These are phyloP conservation scores for Ginglymostoma cirratum DNA, from an alignment of 2,113 vertebrate genomes.

Conservation along the genomic window DNA sequence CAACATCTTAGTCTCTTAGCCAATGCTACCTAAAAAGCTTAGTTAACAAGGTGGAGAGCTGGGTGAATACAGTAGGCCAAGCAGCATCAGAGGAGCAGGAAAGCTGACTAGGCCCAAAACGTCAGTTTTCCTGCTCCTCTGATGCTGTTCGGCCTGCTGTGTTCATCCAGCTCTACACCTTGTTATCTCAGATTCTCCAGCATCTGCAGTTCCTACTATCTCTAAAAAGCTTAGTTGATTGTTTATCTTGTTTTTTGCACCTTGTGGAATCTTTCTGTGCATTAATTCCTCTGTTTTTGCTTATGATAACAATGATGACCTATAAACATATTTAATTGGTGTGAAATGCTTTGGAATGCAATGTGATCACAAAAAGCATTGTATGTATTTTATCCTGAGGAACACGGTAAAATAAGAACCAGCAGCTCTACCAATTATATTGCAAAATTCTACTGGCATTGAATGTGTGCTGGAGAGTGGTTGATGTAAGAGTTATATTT, in stretches of 20 bases:
- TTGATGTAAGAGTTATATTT: not conserved
- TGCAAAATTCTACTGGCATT: not conserved
- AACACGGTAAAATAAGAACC: not conserved
- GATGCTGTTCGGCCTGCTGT: too few relatives aligned
- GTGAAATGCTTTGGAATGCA: not conserved
- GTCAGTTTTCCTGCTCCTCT: too few relatives aligned
- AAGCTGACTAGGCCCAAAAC: too few relatives aligned
- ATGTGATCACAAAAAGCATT: not conserved
- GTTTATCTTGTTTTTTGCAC: not conserved
- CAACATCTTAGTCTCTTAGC: not conserved
- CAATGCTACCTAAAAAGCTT: not conserved
- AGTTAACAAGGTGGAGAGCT: too few relatives aligned
- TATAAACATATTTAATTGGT: not conserved
- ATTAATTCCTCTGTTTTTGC: not conserved
- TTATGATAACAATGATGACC: not conserved
- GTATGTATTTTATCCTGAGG: not conserved
- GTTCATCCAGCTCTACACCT: too few relatives aligned
- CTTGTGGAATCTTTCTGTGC: not conserved
- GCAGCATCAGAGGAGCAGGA: too few relatives aligned
- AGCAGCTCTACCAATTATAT: not conserved
- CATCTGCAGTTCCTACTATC: too few relatives aligned
- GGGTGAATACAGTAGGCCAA: too few relatives aligned
- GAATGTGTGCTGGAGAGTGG: not conserved
- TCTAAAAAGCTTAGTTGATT: not conserved
- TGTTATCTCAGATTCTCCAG: too few relatives aligned